These are phyloP conservation scores for Smithornis capensis DNA, from an alignment of 2,113 vertebrate genomes.

Conservation along the genomic window DNA sequence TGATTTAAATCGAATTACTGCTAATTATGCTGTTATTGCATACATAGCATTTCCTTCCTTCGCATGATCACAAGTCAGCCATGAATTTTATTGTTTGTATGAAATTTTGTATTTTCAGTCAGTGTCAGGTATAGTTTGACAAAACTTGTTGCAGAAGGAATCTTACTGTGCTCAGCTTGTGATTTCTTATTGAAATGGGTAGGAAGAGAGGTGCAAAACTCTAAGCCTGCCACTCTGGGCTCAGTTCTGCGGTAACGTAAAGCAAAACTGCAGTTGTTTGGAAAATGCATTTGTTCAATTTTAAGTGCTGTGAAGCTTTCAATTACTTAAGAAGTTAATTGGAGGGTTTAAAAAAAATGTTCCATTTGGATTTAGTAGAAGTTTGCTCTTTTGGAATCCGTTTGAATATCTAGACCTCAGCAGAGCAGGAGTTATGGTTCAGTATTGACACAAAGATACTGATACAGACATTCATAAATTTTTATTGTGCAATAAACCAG, in stretches of 20 bases:
- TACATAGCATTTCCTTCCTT: background rate
- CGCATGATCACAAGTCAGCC: background rate
- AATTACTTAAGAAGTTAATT: background rate
- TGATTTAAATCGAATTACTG: background rate
- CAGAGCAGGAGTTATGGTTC: background rate
- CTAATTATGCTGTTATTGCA: background rate
- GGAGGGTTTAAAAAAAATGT: background rate
- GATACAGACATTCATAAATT: slow-evolving; percentile 11
- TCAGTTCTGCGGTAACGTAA: background rate
- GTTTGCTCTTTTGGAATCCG: background rate
- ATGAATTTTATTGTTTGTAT: background rate
- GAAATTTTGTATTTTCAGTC: background rate
- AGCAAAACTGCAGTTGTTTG: background rate
- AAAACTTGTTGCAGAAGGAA: background rate
- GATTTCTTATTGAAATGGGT: background rate
- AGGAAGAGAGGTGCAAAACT: background rate
- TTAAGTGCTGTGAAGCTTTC: background rate
- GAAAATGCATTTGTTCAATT: background rate
- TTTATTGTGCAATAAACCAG: slow-evolving; percentile 58
- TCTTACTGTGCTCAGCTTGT: background rate
- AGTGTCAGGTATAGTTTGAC: background rate
- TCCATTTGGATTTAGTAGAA: background rate
- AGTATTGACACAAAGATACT: slow-evolving; percentile 36
- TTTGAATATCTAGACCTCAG: background rate
- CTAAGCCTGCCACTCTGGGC: background rate